These are phyloP conservation scores for Eupithecia centaureata DNA, from an alignment of 2,888 invertebrate genomes.

Conservation along the genomic window DNA sequence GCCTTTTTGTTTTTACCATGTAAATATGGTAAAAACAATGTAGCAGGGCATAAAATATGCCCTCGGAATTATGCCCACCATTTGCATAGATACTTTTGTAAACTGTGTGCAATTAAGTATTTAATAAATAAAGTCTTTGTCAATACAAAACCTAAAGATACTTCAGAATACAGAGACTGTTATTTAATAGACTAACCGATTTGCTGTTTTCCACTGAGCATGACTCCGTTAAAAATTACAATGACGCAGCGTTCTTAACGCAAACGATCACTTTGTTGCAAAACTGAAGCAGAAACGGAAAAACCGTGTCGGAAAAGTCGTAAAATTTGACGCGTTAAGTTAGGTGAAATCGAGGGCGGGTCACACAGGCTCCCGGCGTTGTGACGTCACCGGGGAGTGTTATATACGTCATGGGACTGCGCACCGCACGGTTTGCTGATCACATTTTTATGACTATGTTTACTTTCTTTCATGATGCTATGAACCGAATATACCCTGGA, in stretches of 20 bases:
- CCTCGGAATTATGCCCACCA: too few species aligned
- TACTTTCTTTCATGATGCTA: constrained; percentile 10
- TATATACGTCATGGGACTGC: constrained; percentile 17
- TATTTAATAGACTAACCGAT: not conserved
- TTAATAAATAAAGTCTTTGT: too few species aligned
- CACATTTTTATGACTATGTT: constrained; percentile 15
- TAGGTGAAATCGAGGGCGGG: constrained; percentile 19
- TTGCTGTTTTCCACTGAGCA: not conserved
- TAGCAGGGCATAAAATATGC: too few species aligned
- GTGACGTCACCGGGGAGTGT: constrained; percentile 31
- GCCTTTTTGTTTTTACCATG: too few species aligned
- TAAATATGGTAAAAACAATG: too few species aligned
- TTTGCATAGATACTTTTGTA: too few species aligned
- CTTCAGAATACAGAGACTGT: not conserved
- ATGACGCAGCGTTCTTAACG: not conserved
- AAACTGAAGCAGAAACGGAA: not conserved
- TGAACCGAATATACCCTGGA: not conserved
- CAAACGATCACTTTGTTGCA: not conserved
- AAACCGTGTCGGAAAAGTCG: constrained; percentile 9
- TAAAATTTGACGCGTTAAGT: constrained; percentile 26
- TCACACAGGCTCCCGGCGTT: constrained; percentile 11
- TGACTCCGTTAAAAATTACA: not conserved
- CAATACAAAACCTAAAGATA: too few species aligned
- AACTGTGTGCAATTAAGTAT: too few species aligned
- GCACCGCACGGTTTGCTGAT: constrained; percentile 17